Percentiles rank a stretch among this genome's conserved stretches.
phyloP scores from a whole-genome alignment of 2,797 vertebrate species.

The Vultur gryphus region DNA sequence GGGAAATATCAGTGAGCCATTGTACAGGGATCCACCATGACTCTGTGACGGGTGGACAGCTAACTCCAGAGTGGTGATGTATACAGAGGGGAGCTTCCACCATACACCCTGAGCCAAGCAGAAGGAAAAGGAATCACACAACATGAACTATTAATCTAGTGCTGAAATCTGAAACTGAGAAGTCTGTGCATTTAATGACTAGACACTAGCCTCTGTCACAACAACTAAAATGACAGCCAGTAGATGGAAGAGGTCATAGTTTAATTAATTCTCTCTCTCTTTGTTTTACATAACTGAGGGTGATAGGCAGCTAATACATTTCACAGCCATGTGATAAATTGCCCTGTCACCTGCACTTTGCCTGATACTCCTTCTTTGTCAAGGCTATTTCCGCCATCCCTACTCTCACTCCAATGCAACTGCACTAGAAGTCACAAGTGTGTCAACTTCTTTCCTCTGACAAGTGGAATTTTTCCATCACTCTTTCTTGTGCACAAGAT shows the following conservation, averaged over 20 bases:
- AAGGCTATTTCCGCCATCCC: slow-evolving; percentile 20
- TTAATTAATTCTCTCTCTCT: slow-evolving; percentile 56
- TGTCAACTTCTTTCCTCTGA: not conserved
- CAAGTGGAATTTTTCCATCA: not conserved
- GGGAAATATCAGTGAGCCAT: not conserved
- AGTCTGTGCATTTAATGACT: slow-evolving; percentile 18
- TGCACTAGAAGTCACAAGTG: not conserved
- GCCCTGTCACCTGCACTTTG: slow-evolving; percentile 55
- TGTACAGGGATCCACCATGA: not conserved
- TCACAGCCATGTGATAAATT: slow-evolving; percentile 57
- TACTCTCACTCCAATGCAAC: not conserved
- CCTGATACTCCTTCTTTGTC: slow-evolving; percentile 45
- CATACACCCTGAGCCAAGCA: not conserved
- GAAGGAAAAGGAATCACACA: not conserved
- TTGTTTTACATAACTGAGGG: slow-evolving; percentile 61
- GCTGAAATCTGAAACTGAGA: slow-evolving; percentile 4
- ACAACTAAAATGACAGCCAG: slow-evolving; percentile 51
- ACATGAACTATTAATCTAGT: slow-evolving; percentile 15
- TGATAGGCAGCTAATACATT: slow-evolving; percentile 62
- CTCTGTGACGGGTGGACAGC: not conserved
- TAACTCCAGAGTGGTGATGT: not conserved
- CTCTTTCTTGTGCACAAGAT: not conserved
- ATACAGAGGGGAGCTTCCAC: not conserved
- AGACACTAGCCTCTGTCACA: slow-evolving; percentile 23
- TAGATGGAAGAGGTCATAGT: slow-evolving; percentile 54